Evolutionary conservation across 2,888 invertebrate genomes (phyloP).

Genomic region (Protophormia terraenovae): DNA sequence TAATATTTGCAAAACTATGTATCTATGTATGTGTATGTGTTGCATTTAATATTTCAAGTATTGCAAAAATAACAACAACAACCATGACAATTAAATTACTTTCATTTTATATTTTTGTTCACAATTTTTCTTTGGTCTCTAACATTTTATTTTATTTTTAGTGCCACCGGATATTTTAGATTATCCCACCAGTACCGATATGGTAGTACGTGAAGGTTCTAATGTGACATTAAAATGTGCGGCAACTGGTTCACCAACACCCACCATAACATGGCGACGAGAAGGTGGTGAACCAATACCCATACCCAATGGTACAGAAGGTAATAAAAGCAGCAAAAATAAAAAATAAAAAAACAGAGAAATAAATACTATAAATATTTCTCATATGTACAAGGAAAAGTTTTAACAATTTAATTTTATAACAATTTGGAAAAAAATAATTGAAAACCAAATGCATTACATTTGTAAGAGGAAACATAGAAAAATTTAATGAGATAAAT

Average conservation of each 20-base stretch:
- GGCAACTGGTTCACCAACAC: constrained; percentile 93
- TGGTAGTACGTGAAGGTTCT: constrained; percentile 92
- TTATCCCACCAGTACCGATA: constrained; percentile 91
- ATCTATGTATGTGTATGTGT: neutral
- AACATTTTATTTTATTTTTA: constrained; percentile 76
- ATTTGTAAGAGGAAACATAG: neutral
- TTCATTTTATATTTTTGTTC: constrained; percentile 29
- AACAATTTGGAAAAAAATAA: neutral
- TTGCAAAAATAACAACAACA: constrained; percentile 37
- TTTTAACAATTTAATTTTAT: neutral
- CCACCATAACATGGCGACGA: constrained; percentile 93
- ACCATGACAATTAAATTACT: constrained; percentile 62
- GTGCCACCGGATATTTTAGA: constrained; percentile 94
- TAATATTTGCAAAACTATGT: neutral
- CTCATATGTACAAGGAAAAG: neutral
- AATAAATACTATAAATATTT: neutral
- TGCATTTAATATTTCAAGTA: constrained; percentile 5
- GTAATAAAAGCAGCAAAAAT: constrained; percentile 79
- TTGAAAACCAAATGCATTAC: neutral
- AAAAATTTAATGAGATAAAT: neutral
- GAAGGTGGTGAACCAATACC: constrained; percentile 90
- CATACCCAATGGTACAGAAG: constrained; percentile 86
- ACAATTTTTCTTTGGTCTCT: neutral
- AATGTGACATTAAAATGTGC: constrained; percentile 93
- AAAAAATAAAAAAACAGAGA: neutral